phyloP scores from a whole-genome alignment of 1,140 invertebrate genomes.

The Daktulosphaira vitifoliae region DNA sequence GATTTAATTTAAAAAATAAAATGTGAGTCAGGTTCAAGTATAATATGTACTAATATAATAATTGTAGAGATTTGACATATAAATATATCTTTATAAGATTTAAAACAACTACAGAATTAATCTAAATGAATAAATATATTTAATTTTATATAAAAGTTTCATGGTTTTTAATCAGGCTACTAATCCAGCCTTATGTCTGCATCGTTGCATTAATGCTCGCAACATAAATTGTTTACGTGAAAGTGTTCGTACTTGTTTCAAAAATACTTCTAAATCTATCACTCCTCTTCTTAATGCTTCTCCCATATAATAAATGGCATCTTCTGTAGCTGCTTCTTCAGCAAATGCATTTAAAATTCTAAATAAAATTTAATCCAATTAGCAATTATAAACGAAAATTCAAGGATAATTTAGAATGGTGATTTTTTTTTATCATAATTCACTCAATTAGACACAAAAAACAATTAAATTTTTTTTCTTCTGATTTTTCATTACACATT shows the following conservation, averaged over 20 bases:
- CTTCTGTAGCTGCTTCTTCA: slow-evolving; percentile 95
- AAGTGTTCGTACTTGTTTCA: slow-evolving; percentile 90
- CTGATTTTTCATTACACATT: no score
- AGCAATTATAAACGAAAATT: background rate
- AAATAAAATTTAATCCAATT: slow-evolving; percentile 38
- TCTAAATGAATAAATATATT: no score
- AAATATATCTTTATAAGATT: no score
- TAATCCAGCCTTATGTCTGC: slow-evolving; percentile 88
- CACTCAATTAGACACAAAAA: no score
- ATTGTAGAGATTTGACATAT: no score
- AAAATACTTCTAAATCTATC: slow-evolving; percentile 90
- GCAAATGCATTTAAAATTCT: slow-evolving; percentile 91
- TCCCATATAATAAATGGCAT: slow-evolving; percentile 97
- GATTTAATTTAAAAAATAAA: no score
- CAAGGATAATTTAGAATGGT: background rate
- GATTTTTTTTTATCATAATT: no score
- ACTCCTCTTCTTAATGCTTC: slow-evolving; percentile 86
- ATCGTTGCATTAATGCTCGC: slow-evolving; percentile 90
- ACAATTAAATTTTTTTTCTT: no score
- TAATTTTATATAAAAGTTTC: no score
- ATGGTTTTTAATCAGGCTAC: slow-evolving; percentile 37
- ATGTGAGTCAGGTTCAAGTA: no score
- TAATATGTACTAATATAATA: no score
- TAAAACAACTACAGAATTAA: no score
- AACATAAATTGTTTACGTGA: slow-evolving; percentile 94